Conservation (phyloP, 1,140 invertebrate species). For the Leptinotarsa defecta region DNA sequence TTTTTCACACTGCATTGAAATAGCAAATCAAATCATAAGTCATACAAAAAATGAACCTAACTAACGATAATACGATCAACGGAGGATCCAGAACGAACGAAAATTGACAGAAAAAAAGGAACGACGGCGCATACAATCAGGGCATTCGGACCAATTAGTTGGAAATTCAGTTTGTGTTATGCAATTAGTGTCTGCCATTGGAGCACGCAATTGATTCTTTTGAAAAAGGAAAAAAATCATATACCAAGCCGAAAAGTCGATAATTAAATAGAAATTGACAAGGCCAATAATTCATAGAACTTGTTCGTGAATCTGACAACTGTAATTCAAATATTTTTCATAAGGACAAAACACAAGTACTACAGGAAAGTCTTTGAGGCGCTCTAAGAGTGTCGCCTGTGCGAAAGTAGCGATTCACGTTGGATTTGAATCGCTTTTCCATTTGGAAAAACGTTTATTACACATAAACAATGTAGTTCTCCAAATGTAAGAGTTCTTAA, state of each 20-base stretch:
- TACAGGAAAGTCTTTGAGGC: no score
- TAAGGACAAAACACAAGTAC: no score
- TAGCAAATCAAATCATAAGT: no score
- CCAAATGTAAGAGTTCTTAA: no score
- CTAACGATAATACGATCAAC: not conserved
- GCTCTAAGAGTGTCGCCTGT: no score
- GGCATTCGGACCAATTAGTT: slow-evolving; percentile 17
- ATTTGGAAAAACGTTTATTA: no score
- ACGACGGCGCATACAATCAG: slow-evolving; percentile 5
- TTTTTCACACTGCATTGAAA: no score
- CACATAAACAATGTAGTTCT: no score
- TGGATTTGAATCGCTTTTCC: no score
- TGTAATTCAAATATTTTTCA: no score
- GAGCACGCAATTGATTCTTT: slow-evolving; percentile 13
- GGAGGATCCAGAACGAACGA: not conserved
- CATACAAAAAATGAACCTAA: no score
- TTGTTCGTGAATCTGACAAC: not conserved
- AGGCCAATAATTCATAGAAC: not conserved
- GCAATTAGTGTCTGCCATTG: slow-evolving; percentile 8
- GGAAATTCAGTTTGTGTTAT: slow-evolving; percentile 25
- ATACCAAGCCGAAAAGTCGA: not conserved
- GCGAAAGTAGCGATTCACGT: no score
- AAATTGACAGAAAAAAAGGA: not conserved
- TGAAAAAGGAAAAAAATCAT: not conserved
- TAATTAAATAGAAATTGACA: not conserved